These are phyloP conservation scores for Actinia equina DNA, from an alignment of 64 coral and sea anemone genomes.

Conservation along the genomic window DNA sequence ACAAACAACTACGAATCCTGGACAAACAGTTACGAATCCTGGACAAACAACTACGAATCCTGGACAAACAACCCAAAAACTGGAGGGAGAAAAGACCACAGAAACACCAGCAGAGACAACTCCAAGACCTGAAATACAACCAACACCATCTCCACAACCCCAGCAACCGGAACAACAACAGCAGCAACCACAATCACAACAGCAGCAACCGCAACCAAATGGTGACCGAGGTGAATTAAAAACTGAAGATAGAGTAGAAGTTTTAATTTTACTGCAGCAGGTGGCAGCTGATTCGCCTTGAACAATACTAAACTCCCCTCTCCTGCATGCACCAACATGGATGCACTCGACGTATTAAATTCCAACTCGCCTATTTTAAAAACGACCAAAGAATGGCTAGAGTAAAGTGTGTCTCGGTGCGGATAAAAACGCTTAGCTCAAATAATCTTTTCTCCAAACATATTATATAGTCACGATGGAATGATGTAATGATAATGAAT, in stretches of 20 bases:
- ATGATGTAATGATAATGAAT: too few relatives aligned
- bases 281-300: too few relatives aligned
- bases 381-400: too few relatives aligned
- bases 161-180: background rate
- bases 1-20: background rate
- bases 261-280: too few relatives aligned
- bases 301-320: too few relatives aligned
- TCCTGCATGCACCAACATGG: too few relatives aligned
- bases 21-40: background rate
- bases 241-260: background rate
- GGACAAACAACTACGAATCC: background rate
- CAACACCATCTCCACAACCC: background rate
- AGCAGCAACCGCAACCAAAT: background rate
- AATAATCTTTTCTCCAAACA: too few relatives aligned
- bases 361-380: too few relatives aligned
- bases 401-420: too few relatives aligned
- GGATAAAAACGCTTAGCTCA: too few relatives aligned
- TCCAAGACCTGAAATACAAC: background rate
- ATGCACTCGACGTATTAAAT: too few relatives aligned
- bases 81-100: background rate
- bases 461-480: too few relatives aligned
- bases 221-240: background rate
- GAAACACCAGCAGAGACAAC: background rate
- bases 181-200: background rate
- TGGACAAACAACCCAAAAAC: background rate